Evolutionary conservation across 2,888 invertebrate species (phyloP).

Genomic region (Ormyrus rosae): DNA sequence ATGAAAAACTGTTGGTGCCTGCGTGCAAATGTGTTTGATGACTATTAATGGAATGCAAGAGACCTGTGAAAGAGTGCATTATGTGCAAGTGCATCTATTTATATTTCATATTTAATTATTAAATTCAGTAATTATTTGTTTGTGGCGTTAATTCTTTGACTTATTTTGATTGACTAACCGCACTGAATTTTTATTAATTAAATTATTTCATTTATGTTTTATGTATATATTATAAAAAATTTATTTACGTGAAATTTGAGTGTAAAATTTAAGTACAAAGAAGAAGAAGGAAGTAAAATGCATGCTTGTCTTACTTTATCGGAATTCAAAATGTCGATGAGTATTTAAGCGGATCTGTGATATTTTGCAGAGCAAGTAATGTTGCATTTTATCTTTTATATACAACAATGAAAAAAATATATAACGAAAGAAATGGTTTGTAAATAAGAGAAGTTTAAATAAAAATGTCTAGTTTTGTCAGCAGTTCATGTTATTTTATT

Average conservation of each 20-base stretch:
- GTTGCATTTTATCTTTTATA: constrained; percentile 52
- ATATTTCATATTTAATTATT: background rate
- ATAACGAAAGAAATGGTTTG: constrained; percentile 41
- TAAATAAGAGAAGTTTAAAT: constrained; percentile 42
- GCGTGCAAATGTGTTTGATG: constrained; percentile 4
- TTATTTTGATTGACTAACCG: constrained; percentile 8
- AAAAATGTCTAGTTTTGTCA: constrained; percentile 52
- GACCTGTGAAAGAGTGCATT: background rate
- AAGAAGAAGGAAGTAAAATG: constrained; percentile 47
- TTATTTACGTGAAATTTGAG: constrained; percentile 20
- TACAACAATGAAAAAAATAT: constrained; percentile 30
- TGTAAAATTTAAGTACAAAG: constrained; percentile 24
- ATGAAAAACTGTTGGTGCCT: constrained; percentile 33
- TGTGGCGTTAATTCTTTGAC: background rate
- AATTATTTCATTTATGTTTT: constrained; percentile 37
- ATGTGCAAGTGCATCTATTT: background rate
- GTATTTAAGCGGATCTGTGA: constrained; percentile 55
- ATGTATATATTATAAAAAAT: constrained; percentile 3
- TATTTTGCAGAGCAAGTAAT: constrained; percentile 53
- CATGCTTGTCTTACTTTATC: constrained; percentile 53
- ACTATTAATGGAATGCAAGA: background rate
- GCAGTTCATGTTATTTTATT: constrained; percentile 41
- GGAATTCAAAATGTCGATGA: constrained; percentile 21
- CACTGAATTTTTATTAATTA: background rate
- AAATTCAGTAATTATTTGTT: background rate